Evolutionary conservation across 2,888 invertebrate species (phyloP), one percentile per base, ranked within the genome.

Genomic region (Pyrrhia umbra): DNA sequence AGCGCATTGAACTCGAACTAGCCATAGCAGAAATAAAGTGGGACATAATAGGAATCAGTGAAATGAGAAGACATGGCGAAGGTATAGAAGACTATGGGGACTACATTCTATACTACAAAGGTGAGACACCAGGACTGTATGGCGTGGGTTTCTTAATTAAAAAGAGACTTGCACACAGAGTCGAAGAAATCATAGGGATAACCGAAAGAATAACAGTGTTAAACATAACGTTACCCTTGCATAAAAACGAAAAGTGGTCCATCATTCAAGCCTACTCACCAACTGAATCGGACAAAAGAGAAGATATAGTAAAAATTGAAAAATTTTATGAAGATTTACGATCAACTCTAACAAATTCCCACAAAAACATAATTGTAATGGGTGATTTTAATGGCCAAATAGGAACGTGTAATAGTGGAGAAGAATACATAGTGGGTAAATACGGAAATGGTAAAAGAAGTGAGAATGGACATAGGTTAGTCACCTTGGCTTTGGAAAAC

Each of bases 1-100:
- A 42, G 23, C 54, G 43, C 0, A 2, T 4, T 8, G 54, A 64
- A 50, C 37, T 64, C 6, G 49, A 54, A 54, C 8, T 13, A n/a
- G 25, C 47, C 0, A 10, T 59, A 4, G 6, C 21, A 39, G 20
- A 55, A n/a, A 30, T 65, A n/a, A 47, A 51, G 9, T 59, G 49
- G 55, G 61, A 62, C 5, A 49, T 62, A n/a, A 20, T 55, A 2
- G 61, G 55, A 6, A 49, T 62, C 1, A 55, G 61, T 1, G 55
- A 62, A 30, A 23, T 61, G 49, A 20, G 55, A 40, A 49, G 61
- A 50, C 2, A 15, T 1, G 49, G 49, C 9, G 54, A 61, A 54
- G 10, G 6, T 0, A 54, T 54, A 25, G 55, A 55, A 55, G 27
- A 55, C 13, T 5, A 40, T 6, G 46, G 25, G 8, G 18, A 55